Evolutionary conservation across 2,888 invertebrate genomes (phyloP).

Genomic region (Phyllotreta cruciferae): DNA sequence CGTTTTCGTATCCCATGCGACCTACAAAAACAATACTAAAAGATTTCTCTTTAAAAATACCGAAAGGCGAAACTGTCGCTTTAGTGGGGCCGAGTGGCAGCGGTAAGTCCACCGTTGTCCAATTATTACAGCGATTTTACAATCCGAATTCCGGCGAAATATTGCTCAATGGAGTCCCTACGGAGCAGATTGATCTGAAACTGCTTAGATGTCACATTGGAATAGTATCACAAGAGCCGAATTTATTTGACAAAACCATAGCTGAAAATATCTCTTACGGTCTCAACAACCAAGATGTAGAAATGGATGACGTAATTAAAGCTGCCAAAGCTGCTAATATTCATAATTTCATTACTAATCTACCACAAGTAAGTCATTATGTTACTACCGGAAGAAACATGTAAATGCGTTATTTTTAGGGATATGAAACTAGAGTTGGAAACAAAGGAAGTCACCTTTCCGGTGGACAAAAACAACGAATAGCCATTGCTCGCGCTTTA

Average conservation of each 20-base stretch:
- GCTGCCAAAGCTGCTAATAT: constrained; percentile 87
- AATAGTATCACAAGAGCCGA: constrained; percentile 91
- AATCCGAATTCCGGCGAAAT: constrained; percentile 73
- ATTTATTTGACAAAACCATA: constrained; percentile 87
- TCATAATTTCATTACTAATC: constrained; percentile 78
- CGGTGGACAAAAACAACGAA: constrained; percentile 85
- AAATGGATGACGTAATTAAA: constrained; percentile 75
- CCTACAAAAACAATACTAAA: constrained; percentile 73
- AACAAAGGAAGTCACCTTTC: constrained; percentile 79
- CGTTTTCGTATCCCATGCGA: constrained; percentile 79
- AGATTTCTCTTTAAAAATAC: constrained; percentile 67
- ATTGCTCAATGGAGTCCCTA: constrained; percentile 47
- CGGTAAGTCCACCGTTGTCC: constrained; percentile 86
- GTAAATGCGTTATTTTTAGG: constrained; percentile 59
- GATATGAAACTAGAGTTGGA: constrained; percentile 81
- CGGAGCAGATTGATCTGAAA: constrained; percentile 46
- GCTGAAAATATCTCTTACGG: constrained; percentile 93
- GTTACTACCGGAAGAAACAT: background rate
- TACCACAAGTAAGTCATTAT: constrained; percentile 71
- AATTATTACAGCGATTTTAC: constrained; percentile 82
- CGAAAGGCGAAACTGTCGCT: constrained; percentile 73
- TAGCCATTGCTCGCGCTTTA: constrained; percentile 81
- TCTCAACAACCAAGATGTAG: constrained; percentile 71
- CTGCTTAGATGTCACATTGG: constrained; percentile 71
- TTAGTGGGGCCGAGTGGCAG: constrained; percentile 82